Conservation (phyloP, 2,797 vertebrate species). For the Diglossa cyanea region DNA sequence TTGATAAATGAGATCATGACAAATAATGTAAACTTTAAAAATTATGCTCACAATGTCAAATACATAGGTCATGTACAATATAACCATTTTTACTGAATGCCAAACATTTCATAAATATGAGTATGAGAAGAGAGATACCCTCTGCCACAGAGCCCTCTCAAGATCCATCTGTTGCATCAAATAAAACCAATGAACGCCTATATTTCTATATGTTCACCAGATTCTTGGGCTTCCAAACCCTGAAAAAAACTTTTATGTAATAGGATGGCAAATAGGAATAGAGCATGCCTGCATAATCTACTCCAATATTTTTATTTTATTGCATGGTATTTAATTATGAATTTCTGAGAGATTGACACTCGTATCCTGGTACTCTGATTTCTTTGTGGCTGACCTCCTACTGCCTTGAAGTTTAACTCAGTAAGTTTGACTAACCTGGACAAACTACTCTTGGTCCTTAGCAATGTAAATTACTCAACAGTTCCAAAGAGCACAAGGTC, state of each 20-base stretch:
- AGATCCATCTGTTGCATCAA: not conserved
- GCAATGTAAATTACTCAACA: not conserved
- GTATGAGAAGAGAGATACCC: not conserved
- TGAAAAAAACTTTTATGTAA: not conserved
- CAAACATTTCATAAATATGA: not conserved
- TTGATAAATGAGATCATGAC: not conserved
- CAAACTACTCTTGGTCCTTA: not conserved
- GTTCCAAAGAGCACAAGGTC: not conserved
- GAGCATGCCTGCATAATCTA: not conserved
- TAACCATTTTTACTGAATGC: not conserved
- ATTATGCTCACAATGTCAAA: not conserved
- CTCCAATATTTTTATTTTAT: not conserved
- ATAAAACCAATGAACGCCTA: not conserved
- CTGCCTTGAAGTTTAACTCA: not conserved
- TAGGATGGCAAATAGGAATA: not conserved
- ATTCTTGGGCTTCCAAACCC: not conserved
- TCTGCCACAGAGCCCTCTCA: not conserved
- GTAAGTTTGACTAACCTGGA: not conserved
- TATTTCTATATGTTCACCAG: not conserved
- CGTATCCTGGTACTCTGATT: not conserved
- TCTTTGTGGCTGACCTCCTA: not conserved
- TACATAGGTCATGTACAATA: not conserved
- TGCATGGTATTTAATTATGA: not conserved
- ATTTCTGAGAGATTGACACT: not conserved
- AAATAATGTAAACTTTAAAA: not conserved